phyloP scores from a whole-genome alignment of 2,888 invertebrate genomes.

The Gibbula magus region DNA sequence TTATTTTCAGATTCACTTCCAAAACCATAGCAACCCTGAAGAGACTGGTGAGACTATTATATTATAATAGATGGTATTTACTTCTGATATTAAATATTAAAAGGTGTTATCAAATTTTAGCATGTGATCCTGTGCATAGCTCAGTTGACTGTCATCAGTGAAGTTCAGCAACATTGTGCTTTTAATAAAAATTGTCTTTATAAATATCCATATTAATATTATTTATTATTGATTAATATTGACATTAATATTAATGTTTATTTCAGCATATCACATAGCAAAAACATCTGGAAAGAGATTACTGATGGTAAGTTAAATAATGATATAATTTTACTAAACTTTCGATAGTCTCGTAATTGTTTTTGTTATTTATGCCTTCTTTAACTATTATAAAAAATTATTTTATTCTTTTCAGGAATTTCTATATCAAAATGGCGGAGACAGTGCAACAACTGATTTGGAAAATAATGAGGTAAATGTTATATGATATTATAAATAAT shows the following conservation, averaged over 20 bases:
- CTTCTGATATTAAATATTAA: too few relatives aligned
- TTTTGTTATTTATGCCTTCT: too few relatives aligned
- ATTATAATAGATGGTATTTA: neutral
- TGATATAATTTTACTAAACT: too few relatives aligned
- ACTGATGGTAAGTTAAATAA: constrained; percentile 66
- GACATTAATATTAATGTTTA: constrained; percentile 1
- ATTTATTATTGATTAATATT: too few relatives aligned
- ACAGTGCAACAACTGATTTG: constrained; percentile 39
- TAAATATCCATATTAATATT: too few relatives aligned
- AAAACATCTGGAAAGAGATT: constrained; percentile 65
- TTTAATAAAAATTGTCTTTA: too few relatives aligned
- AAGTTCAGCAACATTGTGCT: too few relatives aligned
- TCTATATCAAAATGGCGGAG: constrained; percentile 68
- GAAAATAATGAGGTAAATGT: neutral
- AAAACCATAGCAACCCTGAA: neutral
- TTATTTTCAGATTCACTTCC: neutral
- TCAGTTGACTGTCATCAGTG: too few relatives aligned
- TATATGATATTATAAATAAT: neutral
- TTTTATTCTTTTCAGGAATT: constrained; percentile 60
- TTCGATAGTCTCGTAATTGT: too few relatives aligned
- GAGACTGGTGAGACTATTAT: neutral
- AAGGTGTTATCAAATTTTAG: too few relatives aligned
- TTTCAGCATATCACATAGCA: constrained; percentile 66
- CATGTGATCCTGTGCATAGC: too few relatives aligned
- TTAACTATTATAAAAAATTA: too few relatives aligned